Base-by-base conservation (phyloP, 1,140 invertebrate species). In the Drosophila pseudoananassae region DNA sequence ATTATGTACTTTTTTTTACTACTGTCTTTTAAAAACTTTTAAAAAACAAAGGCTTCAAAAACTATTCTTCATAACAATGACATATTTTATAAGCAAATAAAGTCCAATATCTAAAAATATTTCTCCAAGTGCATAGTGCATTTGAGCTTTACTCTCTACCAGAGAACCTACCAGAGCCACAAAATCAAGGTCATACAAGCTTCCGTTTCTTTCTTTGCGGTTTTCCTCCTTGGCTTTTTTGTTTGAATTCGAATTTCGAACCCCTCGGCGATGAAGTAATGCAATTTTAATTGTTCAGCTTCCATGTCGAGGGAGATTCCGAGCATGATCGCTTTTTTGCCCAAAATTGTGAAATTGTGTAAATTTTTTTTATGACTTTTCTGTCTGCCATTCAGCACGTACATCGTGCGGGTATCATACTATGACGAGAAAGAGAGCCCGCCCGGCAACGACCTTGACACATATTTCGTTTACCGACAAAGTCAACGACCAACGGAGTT, bases 391-490 rank as follows among this genome's bases (percentile, higher is more conserved):
- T 54, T 47, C 56, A 63, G 63, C 81, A 87, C 81, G 82, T 87
- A 85, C 74, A 52, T 56, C 17, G 17, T 14, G 10, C 49, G 31
- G 68, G 45, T 49, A 54, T 33, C 10, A 54, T 46, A 55, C 33
- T 29, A 63, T 36, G 36, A 1, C 45, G 29, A 56, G 59, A 53
- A 33, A 33, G 46, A 45, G 49, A 54, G 69, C 58, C 56, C 14
- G 45, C 40, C 31, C 59, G 52, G 38, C 52, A 20, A 20, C 56
- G 81, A 84, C 81, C 81, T 87, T 87, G 81, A 82, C 81, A 85
- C 68, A 85, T 58, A 71, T 69, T 69, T 52, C 25, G 12, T 15
- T 9, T 20, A 17, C 23, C 8, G 31, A 25, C 52, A 51, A 68
- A 69, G 65, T 69, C 65, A 69, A 69, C 65, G 65, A 69, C 65